Evolutionary conservation across 2,113 vertebrate species (phyloP).

Genomic region (Tylochromis polylepis): DNA sequence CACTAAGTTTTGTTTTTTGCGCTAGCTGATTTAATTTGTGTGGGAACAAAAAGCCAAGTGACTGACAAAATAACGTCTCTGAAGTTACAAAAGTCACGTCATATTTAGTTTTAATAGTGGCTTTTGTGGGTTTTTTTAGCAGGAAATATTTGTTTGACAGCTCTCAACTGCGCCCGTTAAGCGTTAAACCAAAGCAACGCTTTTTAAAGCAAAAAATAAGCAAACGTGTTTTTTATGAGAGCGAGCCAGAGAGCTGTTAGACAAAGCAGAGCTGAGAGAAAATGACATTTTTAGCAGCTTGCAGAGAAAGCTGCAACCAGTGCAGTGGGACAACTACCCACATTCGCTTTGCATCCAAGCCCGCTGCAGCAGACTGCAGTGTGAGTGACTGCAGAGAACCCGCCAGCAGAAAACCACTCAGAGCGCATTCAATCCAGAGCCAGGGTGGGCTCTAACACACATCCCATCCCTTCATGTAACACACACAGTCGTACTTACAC

Average conservation of each 20-base stretch:
- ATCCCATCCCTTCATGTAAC: not conserved
- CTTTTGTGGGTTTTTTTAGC: not conserved
- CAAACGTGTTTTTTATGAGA: not conserved
- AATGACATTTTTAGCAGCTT: not conserved
- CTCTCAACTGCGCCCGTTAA: not conserved
- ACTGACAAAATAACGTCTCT: not conserved
- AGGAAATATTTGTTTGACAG: not conserved
- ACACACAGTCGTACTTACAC: conserved; percentile 73
- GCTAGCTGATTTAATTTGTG: not conserved
- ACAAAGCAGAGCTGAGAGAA: not conserved
- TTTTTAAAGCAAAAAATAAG: not conserved
- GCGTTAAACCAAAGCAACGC: not conserved
- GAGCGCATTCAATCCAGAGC: not conserved
- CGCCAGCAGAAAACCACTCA: not conserved
- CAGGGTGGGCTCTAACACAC: not conserved
- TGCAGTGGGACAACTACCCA: not conserved
- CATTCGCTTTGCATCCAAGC: not conserved
- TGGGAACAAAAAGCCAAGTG: not conserved
- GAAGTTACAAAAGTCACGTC: not conserved
- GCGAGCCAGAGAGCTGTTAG: not conserved
- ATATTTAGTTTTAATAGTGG: not conserved
- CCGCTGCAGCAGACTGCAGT: not conserved
- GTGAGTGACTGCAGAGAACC: not conserved
- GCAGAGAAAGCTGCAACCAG: not conserved
- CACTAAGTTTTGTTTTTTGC: not conserved